These are phyloP conservation scores for Drosophila pseudoobscura DNA, from an alignment of 1,140 invertebrate genomes.

Conservation along the genomic window DNA sequence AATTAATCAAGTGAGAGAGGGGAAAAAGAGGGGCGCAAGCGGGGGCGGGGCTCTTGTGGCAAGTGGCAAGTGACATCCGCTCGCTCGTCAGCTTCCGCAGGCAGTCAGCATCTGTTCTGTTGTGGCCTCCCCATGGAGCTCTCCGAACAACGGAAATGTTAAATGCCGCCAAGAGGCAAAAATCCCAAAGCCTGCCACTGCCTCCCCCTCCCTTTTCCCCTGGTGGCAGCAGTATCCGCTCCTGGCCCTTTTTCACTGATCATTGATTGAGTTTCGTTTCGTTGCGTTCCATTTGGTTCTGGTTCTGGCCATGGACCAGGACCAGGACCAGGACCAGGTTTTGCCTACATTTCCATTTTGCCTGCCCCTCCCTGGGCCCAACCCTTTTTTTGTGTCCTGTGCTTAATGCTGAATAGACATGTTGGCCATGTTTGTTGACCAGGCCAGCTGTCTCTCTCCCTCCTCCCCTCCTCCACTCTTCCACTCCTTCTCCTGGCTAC, in stretches of 20 bases:
- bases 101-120: conserved; percentile 32
- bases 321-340: conserved; percentile 1
- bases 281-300: conserved; percentile 54
- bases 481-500: conserved; percentile 11
- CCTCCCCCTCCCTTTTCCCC: not conserved
- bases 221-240: not conserved
- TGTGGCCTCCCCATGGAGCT: conserved; percentile 38
- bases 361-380: not conserved
- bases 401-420: conserved; percentile 54
- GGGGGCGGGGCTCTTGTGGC: conserved; percentile 1
- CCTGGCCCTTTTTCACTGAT: conserved; percentile 67
- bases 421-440: conserved; percentile 71
- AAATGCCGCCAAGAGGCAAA: conserved; percentile 69
- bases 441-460: conserved; percentile 20
- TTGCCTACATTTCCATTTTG: conserved; percentile 29
- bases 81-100: conserved; percentile 64
- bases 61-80: conserved; percentile 63
- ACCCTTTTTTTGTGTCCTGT: not conserved
- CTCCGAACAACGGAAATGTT: conserved; percentile 74
- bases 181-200: conserved; percentile 6
- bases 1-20: conserved; percentile 57
- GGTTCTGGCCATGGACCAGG: conserved; percentile 19
- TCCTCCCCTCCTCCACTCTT: conserved; percentile 58
- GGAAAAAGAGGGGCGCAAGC: too few relatives aligned
- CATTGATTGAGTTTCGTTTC: conserved; percentile 73